Evolutionary conservation across 2,888 invertebrate species (phyloP), one percentile per base, ranked within the genome.

Genomic region (Trypoxylon attenuatum): DNA sequence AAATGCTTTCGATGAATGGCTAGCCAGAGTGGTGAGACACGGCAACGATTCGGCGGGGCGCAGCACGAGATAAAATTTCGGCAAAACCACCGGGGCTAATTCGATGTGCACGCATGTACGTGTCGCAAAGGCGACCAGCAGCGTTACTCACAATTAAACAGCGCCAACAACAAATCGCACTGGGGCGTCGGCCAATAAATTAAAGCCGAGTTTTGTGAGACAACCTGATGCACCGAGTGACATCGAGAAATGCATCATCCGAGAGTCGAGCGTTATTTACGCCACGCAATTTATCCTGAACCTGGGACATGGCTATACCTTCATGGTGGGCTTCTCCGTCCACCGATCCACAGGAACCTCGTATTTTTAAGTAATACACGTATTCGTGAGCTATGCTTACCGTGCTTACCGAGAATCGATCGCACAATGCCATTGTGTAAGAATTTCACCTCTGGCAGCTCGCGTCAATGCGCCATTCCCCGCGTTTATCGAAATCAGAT

Each of bases 131-230:
- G 52, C 18, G 27, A n/a, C n/a, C 22, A 6, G 6, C 21, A 52
- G 27, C 50, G 51, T 53, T 52, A 41, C 42, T 61, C 65, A 45
- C 62, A 58, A 68, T 68, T 71, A 68, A 67, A 60, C 58, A 43
- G 21, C 19, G 33, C 43, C n/a, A 23, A 23, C 29, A 50, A 67
- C 64, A 60, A 73, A 63, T 65, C 60, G 52, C 69, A 49, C 29
- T 39, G 16, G 16, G 50, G 13, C 29, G 39, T 15, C 13, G n/a
- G 41, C 45, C 45, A 49, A 72, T 68, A 68, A 71, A 74, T 73
- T 63, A 41, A 51, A 58, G 22, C 33, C 2, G 39, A 50, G 18
- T 47, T 53, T 39, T 47, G 54, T 38, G 54, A 55, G 57, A 57
- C 49, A 25, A 21, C 39, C 49, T 51, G 60, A 56, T 45, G 53